These are phyloP conservation scores for Mesodorylaimus sp. DNA, from an alignment of 2,888 invertebrate genomes.

Conservation along the genomic window DNA sequence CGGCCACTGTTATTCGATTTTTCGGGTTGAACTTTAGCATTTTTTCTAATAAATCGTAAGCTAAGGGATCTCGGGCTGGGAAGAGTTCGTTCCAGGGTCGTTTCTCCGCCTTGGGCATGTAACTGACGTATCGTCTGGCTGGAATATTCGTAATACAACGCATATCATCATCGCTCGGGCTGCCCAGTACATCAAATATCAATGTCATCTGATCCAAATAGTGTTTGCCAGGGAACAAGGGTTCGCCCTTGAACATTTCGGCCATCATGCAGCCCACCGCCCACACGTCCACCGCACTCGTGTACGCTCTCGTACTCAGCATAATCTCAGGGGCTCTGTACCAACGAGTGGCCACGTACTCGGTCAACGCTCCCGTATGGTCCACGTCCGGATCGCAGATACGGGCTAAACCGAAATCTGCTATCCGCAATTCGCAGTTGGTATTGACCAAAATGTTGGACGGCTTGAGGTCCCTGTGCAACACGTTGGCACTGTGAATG, in stretches of 20 bases:
- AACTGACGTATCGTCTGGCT: conserved; percentile 2
- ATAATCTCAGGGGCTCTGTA: conserved; percentile 9
- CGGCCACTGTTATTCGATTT: conserved; percentile 4
- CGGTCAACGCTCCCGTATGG: neutral
- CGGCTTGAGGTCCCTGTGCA: conserved; percentile 8
- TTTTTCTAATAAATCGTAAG: neutral
- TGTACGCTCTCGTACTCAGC: neutral
- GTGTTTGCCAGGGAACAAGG: conserved; percentile 4
- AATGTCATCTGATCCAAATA: conserved; percentile 4
- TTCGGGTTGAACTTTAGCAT: conserved; percentile 4
- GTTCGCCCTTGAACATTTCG: conserved; percentile 6
- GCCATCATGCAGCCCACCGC: conserved; percentile 7
- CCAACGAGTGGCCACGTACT: conserved; percentile 7
- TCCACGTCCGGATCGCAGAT: neutral
- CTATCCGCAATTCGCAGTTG: conserved; percentile 6
- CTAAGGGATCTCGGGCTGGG: neutral
- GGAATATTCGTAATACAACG: neutral
- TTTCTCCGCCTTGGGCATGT: neutral
- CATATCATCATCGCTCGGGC: neutral
- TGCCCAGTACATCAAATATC: conserved; percentile 1
- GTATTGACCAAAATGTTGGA: conserved; percentile 3
- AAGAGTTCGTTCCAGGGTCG: neutral
- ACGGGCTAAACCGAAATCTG: conserved; percentile 6
- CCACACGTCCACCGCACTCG: conserved; percentile 4
- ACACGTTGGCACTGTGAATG: conserved; percentile 5